Conservation (phyloP, 2,797 vertebrate species). For the Takifugu ocellatus region DNA sequence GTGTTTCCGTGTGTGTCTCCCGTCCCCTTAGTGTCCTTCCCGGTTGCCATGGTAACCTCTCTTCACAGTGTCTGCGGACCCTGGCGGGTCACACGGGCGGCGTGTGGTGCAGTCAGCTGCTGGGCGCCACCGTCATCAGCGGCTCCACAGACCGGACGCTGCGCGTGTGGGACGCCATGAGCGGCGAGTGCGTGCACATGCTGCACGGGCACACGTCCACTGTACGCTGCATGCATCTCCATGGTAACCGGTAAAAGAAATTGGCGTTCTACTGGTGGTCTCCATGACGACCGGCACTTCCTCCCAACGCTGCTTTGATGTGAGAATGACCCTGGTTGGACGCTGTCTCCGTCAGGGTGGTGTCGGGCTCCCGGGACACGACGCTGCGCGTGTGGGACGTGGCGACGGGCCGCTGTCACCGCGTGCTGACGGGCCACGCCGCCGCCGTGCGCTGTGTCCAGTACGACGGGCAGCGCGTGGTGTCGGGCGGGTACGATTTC, state of each 20-base stretch:
- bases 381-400: conserved; percentile 92
- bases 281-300: too few species aligned
- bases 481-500: conserved; percentile 93
- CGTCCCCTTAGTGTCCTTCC: too few species aligned
- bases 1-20: background rate
- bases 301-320: too few species aligned
- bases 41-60: background rate
- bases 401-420: conserved; percentile 86
- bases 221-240: conserved; percentile 92
- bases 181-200: conserved; percentile 88
- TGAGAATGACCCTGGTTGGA: background rate
- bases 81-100: conserved; percentile 89
- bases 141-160: conserved; percentile 91
- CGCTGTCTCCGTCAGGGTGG: conserved; percentile 76
- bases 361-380: conserved; percentile 90
- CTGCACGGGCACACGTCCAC: conserved; percentile 93
- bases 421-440: conserved; percentile 89
- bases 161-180: conserved; percentile 91
- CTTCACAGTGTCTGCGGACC: conserved; percentile 84
- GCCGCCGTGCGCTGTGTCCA: conserved; percentile 93
- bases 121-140: conserved; percentile 88
- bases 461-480: conserved; percentile 90
- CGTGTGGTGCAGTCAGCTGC: conserved; percentile 95
- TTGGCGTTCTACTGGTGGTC: too few species aligned
- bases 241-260: conserved; percentile 82